A percentile compares a stretch with the other conserved stretches of the same genome.
Conservation (phyloP, 2,113 vertebrate species). For the Oncorhynchus clarkii region DNA sequence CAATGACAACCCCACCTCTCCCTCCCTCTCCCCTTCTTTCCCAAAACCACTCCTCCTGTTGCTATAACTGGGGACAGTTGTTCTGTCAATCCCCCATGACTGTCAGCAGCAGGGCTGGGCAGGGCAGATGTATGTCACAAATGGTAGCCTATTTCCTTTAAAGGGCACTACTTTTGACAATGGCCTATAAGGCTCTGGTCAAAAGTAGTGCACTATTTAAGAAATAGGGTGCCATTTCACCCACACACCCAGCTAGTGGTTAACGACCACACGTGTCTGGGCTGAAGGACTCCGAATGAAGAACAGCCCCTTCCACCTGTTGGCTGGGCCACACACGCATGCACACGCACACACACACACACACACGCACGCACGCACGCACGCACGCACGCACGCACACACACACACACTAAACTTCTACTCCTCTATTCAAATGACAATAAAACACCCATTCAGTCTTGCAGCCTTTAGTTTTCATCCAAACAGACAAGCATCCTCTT, state of each 20-base stretch:
- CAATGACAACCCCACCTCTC: not conserved
- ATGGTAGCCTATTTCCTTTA: no score
- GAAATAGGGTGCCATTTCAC: no score
- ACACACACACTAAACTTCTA: no score
- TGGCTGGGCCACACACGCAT: constrained; percentile 12
- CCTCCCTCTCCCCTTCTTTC: not conserved
- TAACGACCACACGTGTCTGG: constrained; percentile 49
- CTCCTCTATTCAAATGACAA: no score
- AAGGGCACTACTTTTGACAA: no score
- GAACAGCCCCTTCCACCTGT: constrained; percentile 62
- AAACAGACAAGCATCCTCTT: not conserved
- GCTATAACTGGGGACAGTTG: constrained; percentile 73
- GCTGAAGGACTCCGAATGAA: constrained; percentile 42
- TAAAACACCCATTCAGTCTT: no score
- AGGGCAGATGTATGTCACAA: constrained; percentile 51
- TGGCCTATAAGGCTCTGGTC: no score
- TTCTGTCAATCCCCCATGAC: constrained; percentile 73
- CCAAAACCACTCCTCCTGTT: constrained; percentile 6
- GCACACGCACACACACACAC: not conserved
- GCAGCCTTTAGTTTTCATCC: not conserved
- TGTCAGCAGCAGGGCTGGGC: constrained; percentile 35
- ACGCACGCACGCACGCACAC: not conserved
- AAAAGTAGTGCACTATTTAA: no score
- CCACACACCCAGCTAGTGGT: constrained; percentile 56
- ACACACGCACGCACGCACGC: constrained; percentile 19